Base-by-base conservation (phyloP, 2,888 invertebrate genomes). In the Hyppa rectilinea region DNA sequence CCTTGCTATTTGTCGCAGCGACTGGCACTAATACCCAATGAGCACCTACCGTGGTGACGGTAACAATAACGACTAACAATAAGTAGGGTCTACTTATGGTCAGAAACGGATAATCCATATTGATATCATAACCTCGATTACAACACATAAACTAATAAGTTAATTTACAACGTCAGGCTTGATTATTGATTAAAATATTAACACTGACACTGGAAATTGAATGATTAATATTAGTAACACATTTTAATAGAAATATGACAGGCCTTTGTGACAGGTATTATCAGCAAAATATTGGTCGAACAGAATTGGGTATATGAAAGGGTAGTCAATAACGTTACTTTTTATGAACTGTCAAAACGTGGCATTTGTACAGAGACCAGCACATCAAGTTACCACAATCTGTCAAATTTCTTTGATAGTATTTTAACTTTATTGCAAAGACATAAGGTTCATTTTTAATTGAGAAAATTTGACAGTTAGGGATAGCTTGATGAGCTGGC, bases 61-160 rank as follows among this genome's bases (percentile, higher is more conserved):
- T 76, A 45, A 70, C 53, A 64, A 45, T 38, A 50, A 45, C 64
- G 45, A 77, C 45, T 60, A 63, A 77, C 45, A 59, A 56, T 47
- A 12, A 72, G 72, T 78, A 56, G 71, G 78, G 49, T 34, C 40
- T 29, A 65, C 56, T 75, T 74, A 68, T 74, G 67, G 68, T 62
- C 74, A 73, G 45, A 68, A 78, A 67, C 79, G 52, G 34, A 63
- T 50, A 78, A 77, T 77, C 73, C 62, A 68, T 77, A 77, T 77
- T 78, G n/a, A 78, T 52, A 60, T 52, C 70, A 62, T 76, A 75
- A 76, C 74, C 74, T 75, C 50, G 52, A 76, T 76, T 76, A 58
- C 55, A 45, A 43, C 45, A 71, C 31, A 66, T 78, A 77, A 77
- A 77, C 63, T 74, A 63, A 77, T 73, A 78, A 73, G 34, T 77